Evolutionary conservation across 2,797 vertebrate species (phyloP).

Genomic region (Remorina albescens): DNA sequence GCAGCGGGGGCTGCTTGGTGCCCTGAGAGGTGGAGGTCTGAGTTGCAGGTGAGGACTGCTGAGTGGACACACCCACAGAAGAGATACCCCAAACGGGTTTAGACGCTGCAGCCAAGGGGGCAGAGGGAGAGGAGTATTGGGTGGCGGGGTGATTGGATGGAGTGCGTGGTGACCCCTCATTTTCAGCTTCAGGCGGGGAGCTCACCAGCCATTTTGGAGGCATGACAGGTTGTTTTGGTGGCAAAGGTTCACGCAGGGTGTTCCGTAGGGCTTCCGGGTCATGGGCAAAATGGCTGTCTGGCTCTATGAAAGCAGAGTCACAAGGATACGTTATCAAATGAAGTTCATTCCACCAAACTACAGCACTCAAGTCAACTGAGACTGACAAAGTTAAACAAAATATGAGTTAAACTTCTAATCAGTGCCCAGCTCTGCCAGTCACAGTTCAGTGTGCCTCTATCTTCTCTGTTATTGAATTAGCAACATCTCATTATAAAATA

Average conservation of each 20-base stretch:
- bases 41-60: constrained; percentile 63
- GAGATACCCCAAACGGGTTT: constrained; percentile 86
- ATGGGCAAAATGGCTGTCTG: constrained; percentile 84
- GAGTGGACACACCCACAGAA: constrained; percentile 77
- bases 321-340: background rate
- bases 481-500: constrained; percentile 39
- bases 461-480: constrained; percentile 36
- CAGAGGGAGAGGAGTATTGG: constrained; percentile 75
- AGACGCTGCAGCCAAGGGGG: constrained; percentile 57
- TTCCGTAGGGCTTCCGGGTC: constrained; percentile 87
- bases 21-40: constrained; percentile 75
- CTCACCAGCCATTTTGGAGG: constrained; percentile 91
- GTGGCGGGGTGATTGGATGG: constrained; percentile 73
- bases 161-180: constrained; percentile 77
- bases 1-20: constrained; percentile 92
- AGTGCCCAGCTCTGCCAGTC: background rate
- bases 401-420: background rate
- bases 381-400: background rate
- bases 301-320: constrained; percentile 80
- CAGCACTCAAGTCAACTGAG: background rate
- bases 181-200: constrained; percentile 85
- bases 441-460: background rate
- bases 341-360: background rate
- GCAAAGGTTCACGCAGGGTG: constrained; percentile 81
- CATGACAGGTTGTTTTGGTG: constrained; percentile 88